phyloP scores from a whole-genome alignment of 2,113 vertebrate genomes.

The Anarrhichthys ocellatus region DNA sequence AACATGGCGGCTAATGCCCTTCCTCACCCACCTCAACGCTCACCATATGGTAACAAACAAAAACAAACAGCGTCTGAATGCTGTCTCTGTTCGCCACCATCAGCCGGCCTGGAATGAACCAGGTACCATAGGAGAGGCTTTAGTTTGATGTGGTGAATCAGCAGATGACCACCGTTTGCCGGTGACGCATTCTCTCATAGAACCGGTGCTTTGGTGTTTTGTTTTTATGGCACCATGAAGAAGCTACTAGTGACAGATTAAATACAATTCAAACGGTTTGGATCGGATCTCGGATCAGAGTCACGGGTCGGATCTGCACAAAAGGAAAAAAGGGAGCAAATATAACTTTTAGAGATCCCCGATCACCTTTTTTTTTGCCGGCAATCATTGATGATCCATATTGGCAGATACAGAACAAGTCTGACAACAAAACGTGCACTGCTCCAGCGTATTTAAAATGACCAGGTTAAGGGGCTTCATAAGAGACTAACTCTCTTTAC shows the following conservation, averaged over 20 bases:
- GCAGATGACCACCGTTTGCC: slow-evolving; percentile 22
- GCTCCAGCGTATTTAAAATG: too few relatives aligned
- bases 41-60: slow-evolving; percentile 38
- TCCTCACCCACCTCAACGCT: neutral
- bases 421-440: too few relatives aligned
- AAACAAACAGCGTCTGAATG: slow-evolving; percentile 52
- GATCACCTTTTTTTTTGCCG: too few relatives aligned
- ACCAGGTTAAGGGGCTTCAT: too few relatives aligned
- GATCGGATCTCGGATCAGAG: too few relatives aligned
- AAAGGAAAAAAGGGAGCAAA: too few relatives aligned
- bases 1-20: slow-evolving; percentile 15
- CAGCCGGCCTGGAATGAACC: slow-evolving; percentile 6
- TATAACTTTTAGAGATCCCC: too few relatives aligned
- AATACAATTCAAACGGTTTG: neutral
- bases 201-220: neutral
- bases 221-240: neutral
- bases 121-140: slow-evolving; percentile 13
- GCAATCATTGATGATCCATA: too few relatives aligned
- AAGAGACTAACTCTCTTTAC: too few relatives aligned
- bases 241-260: neutral
- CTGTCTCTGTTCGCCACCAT: slow-evolving; percentile 40
- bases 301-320: too few relatives aligned
- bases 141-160: slow-evolving; percentile 47
- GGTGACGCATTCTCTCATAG: slow-evolving; percentile 6
- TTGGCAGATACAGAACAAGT: too few relatives aligned